phyloP scores from a whole-genome alignment of 1,140 invertebrate genomes.

The Aethina tumida region DNA sequence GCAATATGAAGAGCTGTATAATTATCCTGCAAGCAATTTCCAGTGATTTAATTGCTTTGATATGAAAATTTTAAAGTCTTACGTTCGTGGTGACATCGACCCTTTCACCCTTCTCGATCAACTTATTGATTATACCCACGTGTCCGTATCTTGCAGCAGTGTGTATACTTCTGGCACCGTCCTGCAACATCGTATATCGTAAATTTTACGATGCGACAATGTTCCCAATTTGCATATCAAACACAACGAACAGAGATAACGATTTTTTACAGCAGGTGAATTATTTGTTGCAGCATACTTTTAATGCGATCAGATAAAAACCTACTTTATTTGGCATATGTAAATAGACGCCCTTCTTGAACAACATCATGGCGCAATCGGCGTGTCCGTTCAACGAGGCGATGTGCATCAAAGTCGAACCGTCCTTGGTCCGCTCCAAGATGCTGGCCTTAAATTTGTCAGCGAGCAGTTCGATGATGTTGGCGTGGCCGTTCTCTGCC shows the following conservation, averaged over 20 bases:
- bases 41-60: neutral
- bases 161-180: conserved; percentile 84
- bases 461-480: conserved; percentile 89
- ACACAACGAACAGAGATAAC: neutral
- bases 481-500: conserved; percentile 91
- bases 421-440: conserved; percentile 90
- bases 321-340: conserved; percentile 97
- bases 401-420: conserved; percentile 96
- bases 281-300: too few relatives aligned
- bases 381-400: conserved; percentile 93
- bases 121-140: conserved; percentile 92
- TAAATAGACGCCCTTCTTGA: conserved; percentile 97
- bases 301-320: too few relatives aligned
- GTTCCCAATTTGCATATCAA: conserved; percentile 3
- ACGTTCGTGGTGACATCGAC: conserved; percentile 92
- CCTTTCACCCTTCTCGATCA: conserved; percentile 91
- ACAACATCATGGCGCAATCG: conserved; percentile 95
- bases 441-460: conserved; percentile 97
- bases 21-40: conserved; percentile 64
- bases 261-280: too few relatives aligned
- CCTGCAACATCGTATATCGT: conserved; percentile 36
- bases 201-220: neutral
- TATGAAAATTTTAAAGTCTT: conserved; percentile 33
- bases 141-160: conserved; percentile 89
- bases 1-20: conserved; percentile 98